Base-by-base conservation (phyloP, 2,888 invertebrate genomes). In the Cosmia pyralina region DNA sequence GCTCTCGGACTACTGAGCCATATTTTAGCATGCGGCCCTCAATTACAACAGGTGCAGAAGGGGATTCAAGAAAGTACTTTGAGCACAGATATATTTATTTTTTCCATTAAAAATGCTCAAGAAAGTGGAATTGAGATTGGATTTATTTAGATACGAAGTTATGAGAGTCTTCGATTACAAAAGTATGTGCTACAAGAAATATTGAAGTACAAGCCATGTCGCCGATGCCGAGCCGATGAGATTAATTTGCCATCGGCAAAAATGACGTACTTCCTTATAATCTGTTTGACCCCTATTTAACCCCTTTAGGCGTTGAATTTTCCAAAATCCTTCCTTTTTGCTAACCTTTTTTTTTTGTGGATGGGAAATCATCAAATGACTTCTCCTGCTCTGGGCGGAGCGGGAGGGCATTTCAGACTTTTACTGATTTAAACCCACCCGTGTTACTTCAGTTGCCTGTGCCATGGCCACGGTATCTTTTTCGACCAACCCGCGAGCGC, bases 11-110 rank as follows among this genome's bases (percentile, higher is more conserved):
- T 64, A 73, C 69, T 81, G 75, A 74, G 82, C 70, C 82, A 82
- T 85, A 87, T 84, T 89, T 88, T 83, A 85, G 82, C 81, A 76
- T 78, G 79, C 80, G 77, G 72, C 83, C 82, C 78, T 88, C 85
- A 87, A 86, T 86, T 87, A 87, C 77, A 85, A 81, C 85, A 88
- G 84, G 86, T 88, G 86, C 79, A 84, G 69, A 72, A 85, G 76
- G 72, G 69, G 66, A 76, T 70, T 67, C 67, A 69, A 82, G 79
- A 84, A 77, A 81, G 72, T 82, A 77, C 83, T 81, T 63, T 50
- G 48, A 57, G 63, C 69, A 52, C 50, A 70, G 71, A 83, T 76
- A 79, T 77, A 81, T 84, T 64, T 76, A 69, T 74, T 64, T 83
- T 50, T 77, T 69, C 68, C 22, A 70, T 79, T 74, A 52, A 74